These are phyloP conservation scores for Brachystomella parvula DNA, from an alignment of 1,140 invertebrate species.

Conservation along the genomic window DNA sequence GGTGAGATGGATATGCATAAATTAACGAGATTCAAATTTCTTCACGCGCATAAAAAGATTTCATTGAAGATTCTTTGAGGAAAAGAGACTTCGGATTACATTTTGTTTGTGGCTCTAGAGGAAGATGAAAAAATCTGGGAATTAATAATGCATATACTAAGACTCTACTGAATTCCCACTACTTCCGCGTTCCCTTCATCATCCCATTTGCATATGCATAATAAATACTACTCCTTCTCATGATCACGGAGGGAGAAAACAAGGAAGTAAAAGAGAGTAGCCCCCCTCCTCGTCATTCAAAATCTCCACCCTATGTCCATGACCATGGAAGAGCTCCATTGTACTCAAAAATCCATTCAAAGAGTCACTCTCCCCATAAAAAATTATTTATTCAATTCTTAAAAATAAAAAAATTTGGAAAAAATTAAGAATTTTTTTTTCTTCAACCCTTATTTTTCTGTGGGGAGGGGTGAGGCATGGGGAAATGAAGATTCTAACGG, in stretches of 20 bases:
- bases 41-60: too few relatives aligned
- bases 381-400: too few relatives aligned
- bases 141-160: conserved; percentile 3
- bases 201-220: conserved; percentile 22
- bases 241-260: conserved; percentile 4
- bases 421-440: too few relatives aligned
- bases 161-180: conserved; percentile 7
- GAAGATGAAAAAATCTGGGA: not conserved
- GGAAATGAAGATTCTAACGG: too few relatives aligned
- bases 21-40: too few relatives aligned
- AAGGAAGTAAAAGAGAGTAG: conserved; percentile 1
- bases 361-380: conserved; percentile 3
- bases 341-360: not conserved
- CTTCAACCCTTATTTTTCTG: too few relatives aligned
- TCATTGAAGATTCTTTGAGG: not conserved
- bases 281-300: conserved; percentile 15
- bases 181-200: conserved; percentile 25
- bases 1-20: too few relatives aligned
- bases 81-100: not conserved
- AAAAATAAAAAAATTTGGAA: too few relatives aligned
- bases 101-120: not conserved
- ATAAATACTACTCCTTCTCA: conserved; percentile 10
- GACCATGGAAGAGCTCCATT: not conserved
- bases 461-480: too few relatives aligned
- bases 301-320: conserved; percentile 11